Evolutionary conservation across 2,113 vertebrate species (phyloP).

Genomic region (Pelecanoides urinatrix): DNA sequence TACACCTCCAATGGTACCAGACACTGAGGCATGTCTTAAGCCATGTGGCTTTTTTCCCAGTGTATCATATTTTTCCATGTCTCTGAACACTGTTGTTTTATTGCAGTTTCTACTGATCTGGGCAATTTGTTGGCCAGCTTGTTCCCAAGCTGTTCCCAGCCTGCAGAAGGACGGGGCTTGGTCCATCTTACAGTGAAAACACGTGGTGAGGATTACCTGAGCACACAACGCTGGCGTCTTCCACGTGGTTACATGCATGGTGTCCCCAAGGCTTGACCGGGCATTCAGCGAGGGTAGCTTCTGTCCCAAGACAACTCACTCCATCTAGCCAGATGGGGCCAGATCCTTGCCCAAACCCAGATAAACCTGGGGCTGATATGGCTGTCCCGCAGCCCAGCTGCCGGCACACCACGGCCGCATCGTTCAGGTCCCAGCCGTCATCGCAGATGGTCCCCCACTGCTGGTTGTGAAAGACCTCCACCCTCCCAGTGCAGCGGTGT

Average conservation of each 20-base stretch:
- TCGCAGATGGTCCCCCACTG: slow-evolving; percentile 90
- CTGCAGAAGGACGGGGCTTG: not conserved
- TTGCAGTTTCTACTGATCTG: not conserved
- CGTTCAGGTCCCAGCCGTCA: slow-evolving; percentile 81
- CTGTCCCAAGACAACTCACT: not conserved
- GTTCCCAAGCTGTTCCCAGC: not conserved
- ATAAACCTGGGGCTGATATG: not conserved
- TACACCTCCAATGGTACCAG: not conserved
- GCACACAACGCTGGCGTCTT: not conserved
- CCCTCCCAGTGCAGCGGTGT: not conserved
- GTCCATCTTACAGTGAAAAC: not conserved
- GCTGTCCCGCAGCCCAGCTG: slow-evolving; percentile 57
- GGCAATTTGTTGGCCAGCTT: not conserved
- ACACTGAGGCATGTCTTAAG: not conserved
- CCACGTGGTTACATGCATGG: not conserved
- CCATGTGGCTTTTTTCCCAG: not conserved
- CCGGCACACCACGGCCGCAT: slow-evolving; percentile 70
- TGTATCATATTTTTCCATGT: not conserved
- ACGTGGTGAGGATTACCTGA: not conserved
- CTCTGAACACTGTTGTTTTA: not conserved
- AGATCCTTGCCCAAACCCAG: not conserved
- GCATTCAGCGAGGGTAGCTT: not conserved
- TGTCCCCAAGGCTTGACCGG: not conserved
- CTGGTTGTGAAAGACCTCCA: slow-evolving; percentile 84
- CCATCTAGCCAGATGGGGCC: not conserved